Evolutionary conservation across 2,113 vertebrate genomes (phyloP), one percentile per base, ranked within the genome.

Genomic region (Burhinus oedicnemus): DNA sequence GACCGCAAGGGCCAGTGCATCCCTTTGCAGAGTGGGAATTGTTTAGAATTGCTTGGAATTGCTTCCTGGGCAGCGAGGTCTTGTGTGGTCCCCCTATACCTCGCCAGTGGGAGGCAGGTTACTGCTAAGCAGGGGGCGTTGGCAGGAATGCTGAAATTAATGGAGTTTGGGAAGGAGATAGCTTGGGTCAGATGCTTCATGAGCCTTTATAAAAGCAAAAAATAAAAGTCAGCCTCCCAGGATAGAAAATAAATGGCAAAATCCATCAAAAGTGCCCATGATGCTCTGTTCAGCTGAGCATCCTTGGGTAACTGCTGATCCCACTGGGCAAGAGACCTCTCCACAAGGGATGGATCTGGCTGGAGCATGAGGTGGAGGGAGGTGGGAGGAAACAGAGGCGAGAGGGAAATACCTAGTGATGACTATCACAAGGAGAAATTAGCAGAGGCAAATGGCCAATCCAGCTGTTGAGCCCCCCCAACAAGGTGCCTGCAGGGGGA

Each of bases 401-500:
- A 40, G 29, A 4, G 21, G 23, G 22, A 30, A 38, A 69, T 42
- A 25, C 38, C 69, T 27, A 72, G 36, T 2, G 5, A 2, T 65
- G 11, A 29, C 2, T 1, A 4, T 57, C 27, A 2, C 25, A 66
- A 78, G 44, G 21, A 70, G 61, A 58, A 87, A 44, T 80, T 16
- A 66, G 44, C 32, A 94, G 57, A 83, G 57, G 5, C 3, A 2
- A 51, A 44, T 21, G 22, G 8, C 26, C 32, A 55, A 1, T 9
- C 7, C 54, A 61, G 44, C 38, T 2, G 5, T 11, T 68, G 36
- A 68, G 49, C 3, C 5, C 17, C 7, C 36, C 5, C 0, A 30
- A 26, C 34, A 90, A 83, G 14, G 10, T 25, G 25, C 5, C 19
- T 47, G 15, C 0, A 1, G 0, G 7, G 44, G 3, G 14, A 68